Base-by-base conservation (phyloP, 2,113 vertebrate genomes). In the Platichthys stellatus region DNA sequence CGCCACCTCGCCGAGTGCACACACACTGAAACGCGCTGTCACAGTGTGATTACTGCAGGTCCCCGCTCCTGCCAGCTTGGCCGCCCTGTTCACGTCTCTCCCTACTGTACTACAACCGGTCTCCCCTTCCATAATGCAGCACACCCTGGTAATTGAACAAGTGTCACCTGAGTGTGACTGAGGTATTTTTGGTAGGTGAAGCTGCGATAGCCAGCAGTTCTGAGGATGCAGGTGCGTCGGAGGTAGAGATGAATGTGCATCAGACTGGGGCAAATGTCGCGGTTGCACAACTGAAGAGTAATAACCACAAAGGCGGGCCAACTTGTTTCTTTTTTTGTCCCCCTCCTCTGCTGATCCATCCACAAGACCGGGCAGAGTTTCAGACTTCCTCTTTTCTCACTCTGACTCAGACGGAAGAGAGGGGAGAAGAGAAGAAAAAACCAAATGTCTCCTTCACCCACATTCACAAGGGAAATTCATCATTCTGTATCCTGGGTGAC, bases 271-370 rank as follows among this genome's bases (percentile, higher is more conserved):
- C 84, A 90, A 91, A 86, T 88, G 85, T 86, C 83, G 31, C 73
- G 20, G 79, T 88, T 84, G 82, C 82, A 90, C 78, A 88, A 86
- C 86, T 80, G 80, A 90, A 90, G 92, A 81, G 82, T 88, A 83
- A 85, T 90, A 89, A 88, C 82, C 14, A 57, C 26, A 15, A 73
- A 43, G 74, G 80, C 23, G 74, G 78, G 86, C 80, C 88, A 86
- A 69, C 74, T 72, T n/a, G 35, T 47, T 47, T 13, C 12, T 47
- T 59, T 59, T 53, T 53, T 53, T 26, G 13, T 15, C 28, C 24
- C 20, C 75, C 58, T 83, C 63, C 72, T 71, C 60, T 84, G 80
- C 73, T 69, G 69, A 58, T 81, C 67, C 40, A 53, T 82, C 74
- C 84, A 90, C 28, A 79, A 88, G 71, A 85, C 85, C 72, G 69